Conservation (phyloP, 2,797 vertebrate species). For the Anolis apletophallus region DNA sequence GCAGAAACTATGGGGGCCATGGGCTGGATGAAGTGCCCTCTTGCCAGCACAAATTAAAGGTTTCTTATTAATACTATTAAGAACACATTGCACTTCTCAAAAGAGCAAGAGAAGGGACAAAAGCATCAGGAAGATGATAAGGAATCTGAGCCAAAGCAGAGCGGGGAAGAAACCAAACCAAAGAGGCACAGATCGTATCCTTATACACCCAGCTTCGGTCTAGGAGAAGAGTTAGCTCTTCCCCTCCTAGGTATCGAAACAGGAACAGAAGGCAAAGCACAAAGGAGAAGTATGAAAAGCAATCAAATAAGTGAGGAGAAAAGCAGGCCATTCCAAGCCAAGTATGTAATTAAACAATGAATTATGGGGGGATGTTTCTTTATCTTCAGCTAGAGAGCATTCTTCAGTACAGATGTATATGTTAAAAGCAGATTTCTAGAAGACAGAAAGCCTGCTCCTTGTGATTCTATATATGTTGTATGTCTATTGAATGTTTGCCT, state of each 20-base stretch:
- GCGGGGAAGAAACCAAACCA: slow-evolving; percentile 74
- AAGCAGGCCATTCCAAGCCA: slow-evolving; percentile 12
- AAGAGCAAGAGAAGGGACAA: slow-evolving; percentile 76
- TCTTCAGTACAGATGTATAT: slow-evolving; percentile 45
- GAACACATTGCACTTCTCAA: slow-evolving; percentile 82
- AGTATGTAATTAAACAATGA: slow-evolving; percentile 30
- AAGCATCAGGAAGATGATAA: slow-evolving; percentile 72
- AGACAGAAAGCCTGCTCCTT: slow-evolving; percentile 17
- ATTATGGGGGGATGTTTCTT: slow-evolving; percentile 10
- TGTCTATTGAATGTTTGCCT: no score
- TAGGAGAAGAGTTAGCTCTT: slow-evolving; percentile 68
- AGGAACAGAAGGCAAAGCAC: slow-evolving; percentile 62
- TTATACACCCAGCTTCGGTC: slow-evolving; percentile 72
- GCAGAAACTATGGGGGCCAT: slow-evolving; percentile 98
- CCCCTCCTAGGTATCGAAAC: slow-evolving; percentile 71
- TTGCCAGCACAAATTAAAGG: slow-evolving; percentile 93
- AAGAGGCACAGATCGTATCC: slow-evolving; percentile 77
- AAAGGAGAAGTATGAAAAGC: slow-evolving; percentile 73
- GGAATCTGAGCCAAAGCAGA: slow-evolving; percentile 71
- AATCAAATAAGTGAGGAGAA: slow-evolving; percentile 47
- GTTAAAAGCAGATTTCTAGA: slow-evolving; percentile 48
- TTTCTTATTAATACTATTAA: slow-evolving; percentile 97
- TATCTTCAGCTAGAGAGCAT: slow-evolving; percentile 40
- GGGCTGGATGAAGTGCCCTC: slow-evolving; percentile 98
- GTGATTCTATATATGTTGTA: no score